Evolutionary conservation across 1,140 invertebrate species (phyloP).

Genomic region (Lordiphosa mommai): DNA sequence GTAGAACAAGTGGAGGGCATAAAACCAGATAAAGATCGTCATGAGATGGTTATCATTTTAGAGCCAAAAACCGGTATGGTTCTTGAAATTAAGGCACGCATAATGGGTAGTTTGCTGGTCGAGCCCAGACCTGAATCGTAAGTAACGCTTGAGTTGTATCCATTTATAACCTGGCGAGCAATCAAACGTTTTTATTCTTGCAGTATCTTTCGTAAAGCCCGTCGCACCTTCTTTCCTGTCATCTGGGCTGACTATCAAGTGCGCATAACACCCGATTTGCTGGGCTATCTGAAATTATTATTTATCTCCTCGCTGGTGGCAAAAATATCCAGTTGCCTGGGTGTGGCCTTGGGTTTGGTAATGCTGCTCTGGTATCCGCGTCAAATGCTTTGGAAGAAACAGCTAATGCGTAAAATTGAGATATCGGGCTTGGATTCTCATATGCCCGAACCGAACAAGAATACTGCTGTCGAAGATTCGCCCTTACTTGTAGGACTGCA

Average conservation of each 20-base stretch:
- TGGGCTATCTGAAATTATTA: conserved; percentile 65
- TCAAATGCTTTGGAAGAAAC: conserved; percentile 40
- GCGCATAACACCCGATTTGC: conserved; percentile 81
- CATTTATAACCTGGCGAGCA: not conserved
- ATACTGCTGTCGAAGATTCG: conserved; percentile 27
- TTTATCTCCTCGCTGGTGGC: conserved; percentile 23
- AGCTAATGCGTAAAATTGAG: conserved; percentile 55
- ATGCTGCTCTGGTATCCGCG: conserved; percentile 59
- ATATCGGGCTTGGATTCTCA: conserved; percentile 34
- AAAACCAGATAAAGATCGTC: conserved; percentile 84
- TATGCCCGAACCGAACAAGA: conserved; percentile 17
- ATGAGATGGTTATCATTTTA: conserved; percentile 85
- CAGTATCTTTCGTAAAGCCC: conserved; percentile 81
- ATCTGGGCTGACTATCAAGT: conserved; percentile 88
- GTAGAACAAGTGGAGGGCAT: conserved; percentile 84
- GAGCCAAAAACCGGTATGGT: conserved; percentile 88
- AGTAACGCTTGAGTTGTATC: not conserved
- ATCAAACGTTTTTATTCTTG: conserved; percentile 6
- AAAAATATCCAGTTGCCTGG: conserved; percentile 31
- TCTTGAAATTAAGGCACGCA: conserved; percentile 85
- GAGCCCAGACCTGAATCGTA: conserved; percentile 81
- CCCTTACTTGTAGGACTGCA: conserved; percentile 46
- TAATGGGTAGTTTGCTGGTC: conserved; percentile 87
- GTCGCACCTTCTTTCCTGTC: conserved; percentile 86
- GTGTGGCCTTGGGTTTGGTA: conserved; percentile 41